Conservation (phyloP, 2,888 invertebrate genomes). For the Ceraclea dissimilis region DNA sequence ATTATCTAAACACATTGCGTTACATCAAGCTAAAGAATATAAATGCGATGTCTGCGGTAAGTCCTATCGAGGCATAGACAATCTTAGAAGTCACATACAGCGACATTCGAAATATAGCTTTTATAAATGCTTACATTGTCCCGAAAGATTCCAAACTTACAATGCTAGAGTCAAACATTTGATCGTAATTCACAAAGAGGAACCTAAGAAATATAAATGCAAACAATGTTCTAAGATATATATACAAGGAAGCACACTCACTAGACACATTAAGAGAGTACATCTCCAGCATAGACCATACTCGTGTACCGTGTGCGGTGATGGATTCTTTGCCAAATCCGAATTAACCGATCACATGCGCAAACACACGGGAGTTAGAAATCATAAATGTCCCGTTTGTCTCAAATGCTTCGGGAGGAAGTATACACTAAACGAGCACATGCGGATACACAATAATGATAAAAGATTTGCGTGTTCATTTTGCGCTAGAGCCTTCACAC, state of each 20-base stretch:
- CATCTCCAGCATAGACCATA: background rate
- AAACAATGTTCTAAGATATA: constrained; percentile 18
- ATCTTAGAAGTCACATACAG: constrained; percentile 18
- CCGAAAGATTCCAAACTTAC: constrained; percentile 38
- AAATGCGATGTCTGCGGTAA: constrained; percentile 20
- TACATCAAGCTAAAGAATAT: constrained; percentile 8
- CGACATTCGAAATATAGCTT: constrained; percentile 16
- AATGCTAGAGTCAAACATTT: constrained; percentile 40
- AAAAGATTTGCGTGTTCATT: constrained; percentile 2
- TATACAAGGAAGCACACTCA: background rate
- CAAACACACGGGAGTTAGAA: background rate
- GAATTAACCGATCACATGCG: background rate
- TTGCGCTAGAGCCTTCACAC: constrained; percentile 4
- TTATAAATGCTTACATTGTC: constrained; percentile 35
- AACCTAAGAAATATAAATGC: constrained; percentile 21
- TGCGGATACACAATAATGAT: constrained; percentile 5
- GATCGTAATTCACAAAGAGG: constrained; percentile 30
- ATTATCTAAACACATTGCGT: constrained; percentile 14
- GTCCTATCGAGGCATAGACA: constrained; percentile 16
- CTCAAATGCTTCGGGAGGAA: background rate
- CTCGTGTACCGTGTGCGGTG: background rate
- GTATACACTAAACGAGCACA: background rate
- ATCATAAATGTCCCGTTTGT: background rate
- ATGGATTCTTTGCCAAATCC: background rate
- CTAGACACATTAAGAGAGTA: background rate